A percentile compares a stretch with the other conserved stretches of the same genome.
phyloP scores from a whole-genome alignment of 2,888 invertebrate genomes.

The Cryptocephalus primarius region DNA sequence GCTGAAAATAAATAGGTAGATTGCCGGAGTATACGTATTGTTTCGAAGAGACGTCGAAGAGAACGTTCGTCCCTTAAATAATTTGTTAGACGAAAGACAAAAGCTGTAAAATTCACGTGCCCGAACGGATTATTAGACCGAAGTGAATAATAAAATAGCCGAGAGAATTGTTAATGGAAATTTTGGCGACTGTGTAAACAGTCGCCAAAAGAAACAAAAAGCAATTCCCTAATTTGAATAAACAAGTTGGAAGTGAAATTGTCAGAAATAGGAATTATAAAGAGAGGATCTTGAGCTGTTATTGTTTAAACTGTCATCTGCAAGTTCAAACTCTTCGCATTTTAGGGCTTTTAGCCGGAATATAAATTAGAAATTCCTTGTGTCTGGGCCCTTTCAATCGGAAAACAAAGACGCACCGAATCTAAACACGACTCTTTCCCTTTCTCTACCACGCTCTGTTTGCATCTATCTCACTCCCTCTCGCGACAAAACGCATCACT shows the following conservation, averaged over 20 bases:
- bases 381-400: constrained; percentile 25
- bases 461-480: too few relatives aligned
- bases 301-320: constrained; percentile 31
- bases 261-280: constrained; percentile 32
- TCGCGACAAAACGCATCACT: too few relatives aligned
- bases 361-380: constrained; percentile 34
- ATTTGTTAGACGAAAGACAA: too few relatives aligned
- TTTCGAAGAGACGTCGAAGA: too few relatives aligned
- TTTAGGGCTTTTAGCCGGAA: constrained; percentile 19
- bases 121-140: too few relatives aligned
- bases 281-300: constrained; percentile 28
- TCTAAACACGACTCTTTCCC: constrained; percentile 2
- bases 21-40: too few relatives aligned
- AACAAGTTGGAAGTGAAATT: constrained; percentile 32
- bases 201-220: constrained; percentile 15
- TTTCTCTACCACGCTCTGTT: too few relatives aligned
- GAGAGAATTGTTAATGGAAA: constrained; percentile 9
- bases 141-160: constrained; percentile 7
- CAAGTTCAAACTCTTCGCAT: constrained; percentile 17
- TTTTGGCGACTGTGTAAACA: constrained; percentile 10
- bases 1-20: too few relatives aligned
- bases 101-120: too few relatives aligned
- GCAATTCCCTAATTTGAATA: constrained; percentile 31
- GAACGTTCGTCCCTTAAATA: too few relatives aligned
- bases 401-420: constrained; percentile 24